Base-by-base conservation (phyloP, 2,113 vertebrate species). In the Phalacrocorax brasilianus region DNA sequence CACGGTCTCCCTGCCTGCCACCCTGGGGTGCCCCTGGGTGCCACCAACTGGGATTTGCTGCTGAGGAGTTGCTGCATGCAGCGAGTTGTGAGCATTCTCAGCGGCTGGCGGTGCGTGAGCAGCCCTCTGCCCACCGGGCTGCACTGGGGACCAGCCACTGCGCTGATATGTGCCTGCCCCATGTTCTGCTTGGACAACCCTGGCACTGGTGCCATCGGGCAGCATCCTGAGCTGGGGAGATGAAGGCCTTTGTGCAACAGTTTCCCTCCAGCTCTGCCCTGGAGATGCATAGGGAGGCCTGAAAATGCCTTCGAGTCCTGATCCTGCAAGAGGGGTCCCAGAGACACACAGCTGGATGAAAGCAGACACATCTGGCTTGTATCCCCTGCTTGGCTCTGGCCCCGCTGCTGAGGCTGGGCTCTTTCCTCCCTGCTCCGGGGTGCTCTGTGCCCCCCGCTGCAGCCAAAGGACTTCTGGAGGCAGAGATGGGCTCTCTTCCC, bases 91-190 rank as follows among this genome's bases (percentile, higher is more conserved):
- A 50, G n/a, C 2, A 12, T 76, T 58, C 72, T 67, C 83, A 55
- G 70, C 40, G 12, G 56, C 55, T 1, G 3, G 53, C 4, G 0
- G 27, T 7, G 8, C 1, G 1, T 2, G 7, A 32, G 45, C 17
- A 8, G 14, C 80, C 14, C 35, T 35, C 47, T 45, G 32, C 49
- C 53, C 49, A 16, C 35, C 0, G 1, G 12, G 56, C 53, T 32
- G 84, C 8, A 2, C 0, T 3, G 7, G 38, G 21, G 66, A 71
- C 2, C 1, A 79, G 56, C 28, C 27, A 27, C 47, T 3, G 2
- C 1, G 5, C 38, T 40, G 49, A 7, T 9, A 0, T 19, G 33
- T 1, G 3, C 47, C 65, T 28, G 28, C 23, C 15, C 28, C 40
- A 0, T 4, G 8, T 53, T n/a, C 47, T 23, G 45, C 38, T 70